Conservation (phyloP, 2,888 invertebrate species). For the Megaustenia siamemsis region DNA sequence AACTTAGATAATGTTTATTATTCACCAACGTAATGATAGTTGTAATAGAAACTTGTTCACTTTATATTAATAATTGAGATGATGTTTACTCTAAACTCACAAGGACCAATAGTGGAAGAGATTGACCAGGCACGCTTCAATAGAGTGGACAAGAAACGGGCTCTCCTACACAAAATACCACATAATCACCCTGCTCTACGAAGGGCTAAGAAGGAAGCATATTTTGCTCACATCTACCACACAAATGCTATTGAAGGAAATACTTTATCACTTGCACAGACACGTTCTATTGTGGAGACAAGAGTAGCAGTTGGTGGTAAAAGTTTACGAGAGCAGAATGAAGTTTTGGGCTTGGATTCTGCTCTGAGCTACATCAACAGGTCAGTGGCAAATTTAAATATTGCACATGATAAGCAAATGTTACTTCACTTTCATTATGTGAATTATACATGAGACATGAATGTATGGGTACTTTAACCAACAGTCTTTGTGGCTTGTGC, state of each 20-base stretch:
- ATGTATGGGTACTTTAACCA: too few species aligned
- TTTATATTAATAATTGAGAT: too few species aligned
- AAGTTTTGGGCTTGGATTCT: constrained; percentile 92
- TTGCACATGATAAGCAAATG: too few species aligned
- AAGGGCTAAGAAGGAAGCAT: constrained; percentile 95
- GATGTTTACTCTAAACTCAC: too few species aligned
- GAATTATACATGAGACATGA: too few species aligned
- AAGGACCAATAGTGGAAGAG: constrained; percentile 89
- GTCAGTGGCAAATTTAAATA: constrained; percentile 56
- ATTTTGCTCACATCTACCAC: constrained; percentile 95
- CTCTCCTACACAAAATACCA: constrained; percentile 89
- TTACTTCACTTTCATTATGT: too few species aligned
- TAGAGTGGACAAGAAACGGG: constrained; percentile 90
- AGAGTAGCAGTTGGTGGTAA: constrained; percentile 89
- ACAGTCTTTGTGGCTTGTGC: too few species aligned
- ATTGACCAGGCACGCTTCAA: constrained; percentile 89
- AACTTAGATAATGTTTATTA: too few species aligned
- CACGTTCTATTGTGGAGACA: constrained; percentile 94
- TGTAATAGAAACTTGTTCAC: too few species aligned
- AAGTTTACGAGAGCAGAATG: constrained; percentile 97
- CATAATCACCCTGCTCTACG: constrained; percentile 89
- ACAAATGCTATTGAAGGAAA: constrained; percentile 98
- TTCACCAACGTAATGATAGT: too few species aligned
- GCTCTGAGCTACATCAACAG: constrained; percentile 93
- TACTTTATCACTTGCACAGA: constrained; percentile 95